These are phyloP conservation scores for Agrotis puta DNA, from an alignment of 2,888 invertebrate species.

Conservation along the genomic window DNA sequence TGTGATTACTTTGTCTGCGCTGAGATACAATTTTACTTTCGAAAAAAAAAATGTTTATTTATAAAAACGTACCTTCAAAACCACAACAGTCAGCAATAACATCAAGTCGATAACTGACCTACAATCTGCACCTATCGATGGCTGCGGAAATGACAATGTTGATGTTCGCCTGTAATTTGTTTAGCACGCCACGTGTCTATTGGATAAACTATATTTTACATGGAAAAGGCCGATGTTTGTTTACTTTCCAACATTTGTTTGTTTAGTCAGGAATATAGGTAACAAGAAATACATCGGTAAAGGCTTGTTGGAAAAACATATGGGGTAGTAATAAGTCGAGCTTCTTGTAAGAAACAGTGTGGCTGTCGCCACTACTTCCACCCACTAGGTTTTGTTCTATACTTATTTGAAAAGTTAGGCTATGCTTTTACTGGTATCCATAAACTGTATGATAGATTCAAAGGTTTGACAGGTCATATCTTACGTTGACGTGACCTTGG, in stretches of 20 bases:
- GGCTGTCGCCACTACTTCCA: background rate
- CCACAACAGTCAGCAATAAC: constrained; percentile 8
- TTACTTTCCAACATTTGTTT: constrained; percentile 28
- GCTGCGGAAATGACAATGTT: constrained; percentile 27
- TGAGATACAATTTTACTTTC: background rate
- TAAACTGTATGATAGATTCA: background rate
- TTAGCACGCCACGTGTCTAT: constrained; percentile 28
- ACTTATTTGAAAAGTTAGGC: background rate
- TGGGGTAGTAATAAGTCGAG: background rate
- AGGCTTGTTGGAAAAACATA: constrained; percentile 6
- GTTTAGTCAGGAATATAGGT: background rate
- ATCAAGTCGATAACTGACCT: constrained; percentile 16
- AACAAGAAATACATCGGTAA: background rate
- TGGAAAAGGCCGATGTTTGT: constrained; percentile 13
- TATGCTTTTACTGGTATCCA: background rate
- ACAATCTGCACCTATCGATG: constrained; percentile 22
- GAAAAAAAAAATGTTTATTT: too few species aligned
- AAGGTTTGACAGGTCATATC: background rate
- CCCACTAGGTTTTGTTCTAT: background rate
- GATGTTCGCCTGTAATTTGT: constrained; percentile 23
- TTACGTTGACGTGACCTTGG: background rate
- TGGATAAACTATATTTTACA: constrained; percentile 40
- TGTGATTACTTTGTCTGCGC: background rate
- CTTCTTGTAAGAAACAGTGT: background rate
- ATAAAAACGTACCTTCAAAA: constrained; percentile 23